Base-by-base conservation (phyloP, 2,888 invertebrate genomes). In the Hypomecis punctinalis region DNA sequence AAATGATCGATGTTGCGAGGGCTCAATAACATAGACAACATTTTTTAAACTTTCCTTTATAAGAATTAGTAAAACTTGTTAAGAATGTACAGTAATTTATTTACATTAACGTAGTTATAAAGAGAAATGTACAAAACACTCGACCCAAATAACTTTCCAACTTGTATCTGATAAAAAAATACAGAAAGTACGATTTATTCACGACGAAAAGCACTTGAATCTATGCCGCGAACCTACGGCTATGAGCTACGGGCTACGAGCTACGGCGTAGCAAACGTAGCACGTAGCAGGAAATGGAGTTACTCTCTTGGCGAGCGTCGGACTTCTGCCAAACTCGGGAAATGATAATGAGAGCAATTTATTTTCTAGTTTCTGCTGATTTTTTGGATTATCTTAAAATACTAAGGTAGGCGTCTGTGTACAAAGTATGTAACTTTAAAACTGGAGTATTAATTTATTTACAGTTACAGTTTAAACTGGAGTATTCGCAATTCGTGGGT, bases 251-350 rank as follows among this genome's bases (percentile, higher is more conserved):
- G 71, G 67, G 52, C 58, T 67, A 56, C 65, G 45, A 51, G 66
- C 63, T 63, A 80, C 68, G 62, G 33, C 84, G 87, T 86, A 86
- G 88, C 82, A 78, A 79, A 80, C 84, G 86, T 87, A 85, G 86
- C 89, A 88, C 89, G 90, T 90, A 86, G 79, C 83, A 84, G 85
- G 86, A 88, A 90, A 90, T 88, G 85, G 83, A 88, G 85, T 88
- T 86, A 85, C 86, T 86, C 83, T 84, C 81, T 80, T 79, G 79
- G 81, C 80, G 80, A 77, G 79, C 76, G 79, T 77, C 84, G 82
- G 83, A 88, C 83, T 88, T 81, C 82, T 88, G 86, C 85, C 88
- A 86, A 89, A 85, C 81, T 83, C 78, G 80, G 83, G 83, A 85
- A 89, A 87, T 86, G 85, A 80, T 88, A 90, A 90, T 86, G 82